Evolutionary conservation across 2,113 vertebrate species (phyloP).

Genomic region (Sturnira hondurensis): DNA sequence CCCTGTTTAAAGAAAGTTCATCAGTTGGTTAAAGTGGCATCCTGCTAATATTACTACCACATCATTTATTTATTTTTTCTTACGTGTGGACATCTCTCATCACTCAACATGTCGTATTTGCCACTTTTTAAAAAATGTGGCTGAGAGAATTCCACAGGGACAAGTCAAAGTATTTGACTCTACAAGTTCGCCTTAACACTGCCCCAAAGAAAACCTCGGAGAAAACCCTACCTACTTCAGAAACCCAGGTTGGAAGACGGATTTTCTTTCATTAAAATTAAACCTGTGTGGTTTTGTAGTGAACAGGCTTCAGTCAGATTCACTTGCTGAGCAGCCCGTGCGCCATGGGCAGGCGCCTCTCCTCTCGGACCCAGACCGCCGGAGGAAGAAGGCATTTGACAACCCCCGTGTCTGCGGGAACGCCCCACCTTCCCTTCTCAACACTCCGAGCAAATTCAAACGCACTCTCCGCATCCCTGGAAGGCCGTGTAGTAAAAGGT

Average conservation of each 20-base stretch:
- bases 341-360: neutral
- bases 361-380: accelerated
- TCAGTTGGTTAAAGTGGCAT: conserved; percentile 67
- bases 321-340: neutral
- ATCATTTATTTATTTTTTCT: conserved; percentile 71
- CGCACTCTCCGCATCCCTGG: neutral
- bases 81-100: conserved; percentile 48
- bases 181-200: neutral
- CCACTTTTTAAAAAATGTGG: conserved; percentile 56
- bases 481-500: neutral
- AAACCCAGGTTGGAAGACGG: neutral
- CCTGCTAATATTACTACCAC: conserved; percentile 53
- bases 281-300: neutral
- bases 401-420: neutral
- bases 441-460: neutral
- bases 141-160: neutral
- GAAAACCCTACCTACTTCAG: neutral
- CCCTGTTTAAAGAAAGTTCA: conserved; percentile 71
- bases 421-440: neutral
- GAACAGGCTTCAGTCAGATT: neutral
- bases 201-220: neutral
- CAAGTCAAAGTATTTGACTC: conserved; percentile 41
- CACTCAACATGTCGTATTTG: conserved; percentile 48
- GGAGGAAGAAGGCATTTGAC: neutral
- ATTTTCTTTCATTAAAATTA: neutral